Base-by-base conservation (phyloP, 2,888 invertebrate species). In the Tetranychus piercei region DNA sequence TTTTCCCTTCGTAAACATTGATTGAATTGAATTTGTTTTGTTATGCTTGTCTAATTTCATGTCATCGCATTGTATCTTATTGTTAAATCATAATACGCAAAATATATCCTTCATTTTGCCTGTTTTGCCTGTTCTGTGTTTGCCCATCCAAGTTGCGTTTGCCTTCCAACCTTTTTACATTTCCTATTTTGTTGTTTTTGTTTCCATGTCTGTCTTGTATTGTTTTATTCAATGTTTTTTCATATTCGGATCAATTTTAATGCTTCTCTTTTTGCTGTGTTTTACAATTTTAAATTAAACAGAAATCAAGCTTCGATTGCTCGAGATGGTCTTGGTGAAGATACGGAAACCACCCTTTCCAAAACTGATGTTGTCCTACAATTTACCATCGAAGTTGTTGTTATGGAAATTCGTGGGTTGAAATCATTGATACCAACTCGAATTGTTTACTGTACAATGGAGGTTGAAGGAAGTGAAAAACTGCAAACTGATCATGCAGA, bases 401-500 rank as follows among this genome's bases (percentile, higher is more conserved):
- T 99, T 75, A 94, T 97, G 92, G 97, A 99, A 86, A 97, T 99
- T 74, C 94, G 96, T 84, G 95, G 95, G 79, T 86, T 99, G 79
- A 97, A 96, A 85, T 94, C 94, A 74, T 86, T 99, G 81, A 90
- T 95, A 78, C 91, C 94, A 64, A 97, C 95, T 86, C 88, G 96
- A 81, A 96, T 99, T 82, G 96, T 99, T 73, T 99, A 99, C 85
- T 99, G 99, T 84, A 99, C 97, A 34, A 99, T 99, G 99, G 99
- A 99, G 85, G 95, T 99, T 65, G 99, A 99, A 84, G 96, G 94
- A 71, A 71, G 66, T 77, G 95, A 96, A 82, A 99, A 99, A 83
- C 86, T 99, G 77, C 97, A 99, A 85, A 99, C 99, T 2, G 99
- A 97, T 84, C 97, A 97, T 84, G 97, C 97, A 0, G 97, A 99